Evolutionary conservation across 2,888 invertebrate genomes (phyloP).

Genomic region (Xanthia icteritia): DNA sequence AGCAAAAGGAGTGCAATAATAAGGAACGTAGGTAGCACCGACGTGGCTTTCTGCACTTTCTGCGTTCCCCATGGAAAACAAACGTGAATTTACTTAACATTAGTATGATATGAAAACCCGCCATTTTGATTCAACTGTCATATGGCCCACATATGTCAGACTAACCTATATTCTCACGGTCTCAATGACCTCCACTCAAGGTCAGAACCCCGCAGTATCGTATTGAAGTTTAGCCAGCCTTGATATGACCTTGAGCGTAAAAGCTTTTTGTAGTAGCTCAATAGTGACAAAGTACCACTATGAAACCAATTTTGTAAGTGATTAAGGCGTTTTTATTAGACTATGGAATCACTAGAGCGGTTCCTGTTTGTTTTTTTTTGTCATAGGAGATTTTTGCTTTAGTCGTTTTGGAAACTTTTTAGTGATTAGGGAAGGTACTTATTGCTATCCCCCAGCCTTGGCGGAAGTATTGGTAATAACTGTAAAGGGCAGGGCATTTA

Average conservation of each 20-base stretch:
- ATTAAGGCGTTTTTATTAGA: not conserved
- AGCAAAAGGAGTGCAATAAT: not conserved
- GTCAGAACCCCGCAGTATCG: conserved; percentile 9
- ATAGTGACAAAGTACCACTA: conserved; percentile 15
- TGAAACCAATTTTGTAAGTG: conserved; percentile 8
- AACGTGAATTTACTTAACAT: not conserved
- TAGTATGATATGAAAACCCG: not conserved
- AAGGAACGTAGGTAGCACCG: not conserved
- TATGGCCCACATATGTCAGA: conserved; percentile 18
- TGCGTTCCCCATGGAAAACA: not conserved
- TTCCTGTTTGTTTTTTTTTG: not conserved
- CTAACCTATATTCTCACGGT: conserved; percentile 25
- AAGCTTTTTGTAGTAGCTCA: conserved; percentile 25
- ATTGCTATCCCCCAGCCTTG: not conserved
- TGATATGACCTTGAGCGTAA: conserved; percentile 30
- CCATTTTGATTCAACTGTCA: conserved; percentile 7
- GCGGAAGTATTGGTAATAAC: no score
- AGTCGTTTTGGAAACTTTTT: no score
- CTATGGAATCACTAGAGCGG: not conserved
- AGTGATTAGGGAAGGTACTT: not conserved
- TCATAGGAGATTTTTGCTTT: no score
- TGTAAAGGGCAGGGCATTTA: no score
- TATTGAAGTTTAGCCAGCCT: conserved; percentile 32
- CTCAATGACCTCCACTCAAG: conserved; percentile 23
- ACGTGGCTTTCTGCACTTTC: not conserved